Evolutionary conservation across 2,797 vertebrate genomes (phyloP).

Genomic region (Platalea minor): DNA sequence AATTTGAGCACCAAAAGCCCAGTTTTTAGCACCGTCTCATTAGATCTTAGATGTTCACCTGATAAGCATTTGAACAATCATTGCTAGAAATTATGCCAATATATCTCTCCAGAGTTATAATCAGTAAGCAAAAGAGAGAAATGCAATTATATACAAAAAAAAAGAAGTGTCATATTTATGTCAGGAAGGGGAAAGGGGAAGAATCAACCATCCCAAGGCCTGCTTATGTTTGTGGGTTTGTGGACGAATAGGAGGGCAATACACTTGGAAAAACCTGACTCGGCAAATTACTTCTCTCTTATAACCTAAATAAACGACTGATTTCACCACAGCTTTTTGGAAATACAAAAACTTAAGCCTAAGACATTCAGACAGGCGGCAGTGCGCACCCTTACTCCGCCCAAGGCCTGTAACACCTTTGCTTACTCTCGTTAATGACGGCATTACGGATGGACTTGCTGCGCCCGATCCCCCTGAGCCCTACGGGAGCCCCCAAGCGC

Average conservation of each 20-base stretch:
- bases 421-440: fast-evolving
- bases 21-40: not conserved
- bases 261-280: too few relatives aligned
- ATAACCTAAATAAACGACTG: fast-evolving
- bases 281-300: too few relatives aligned
- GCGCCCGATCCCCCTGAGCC: fast-evolving
- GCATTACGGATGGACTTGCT: not conserved
- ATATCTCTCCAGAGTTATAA: not conserved
- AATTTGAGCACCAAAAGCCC: not conserved
- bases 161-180: not conserved
- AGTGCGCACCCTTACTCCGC: fast-evolving
- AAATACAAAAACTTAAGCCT: not conserved
- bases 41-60: too few relatives aligned
- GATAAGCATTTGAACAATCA: not conserved
- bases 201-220: not conserved
- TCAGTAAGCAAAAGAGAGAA: not conserved
- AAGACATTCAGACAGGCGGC: not conserved
- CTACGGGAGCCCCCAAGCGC: fast-evolving
- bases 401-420: not conserved
- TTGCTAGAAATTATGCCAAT: too few relatives aligned
- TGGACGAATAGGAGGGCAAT: fast-evolving
- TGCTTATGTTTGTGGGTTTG: not conserved
- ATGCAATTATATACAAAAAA: not conserved
- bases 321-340: not conserved
- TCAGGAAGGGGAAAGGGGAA: not conserved